A percentile compares a stretch with the other conserved stretches of the same genome.
phyloP scores from a whole-genome alignment of 1,140 invertebrate genomes.

The Bactericera cockerelli region DNA sequence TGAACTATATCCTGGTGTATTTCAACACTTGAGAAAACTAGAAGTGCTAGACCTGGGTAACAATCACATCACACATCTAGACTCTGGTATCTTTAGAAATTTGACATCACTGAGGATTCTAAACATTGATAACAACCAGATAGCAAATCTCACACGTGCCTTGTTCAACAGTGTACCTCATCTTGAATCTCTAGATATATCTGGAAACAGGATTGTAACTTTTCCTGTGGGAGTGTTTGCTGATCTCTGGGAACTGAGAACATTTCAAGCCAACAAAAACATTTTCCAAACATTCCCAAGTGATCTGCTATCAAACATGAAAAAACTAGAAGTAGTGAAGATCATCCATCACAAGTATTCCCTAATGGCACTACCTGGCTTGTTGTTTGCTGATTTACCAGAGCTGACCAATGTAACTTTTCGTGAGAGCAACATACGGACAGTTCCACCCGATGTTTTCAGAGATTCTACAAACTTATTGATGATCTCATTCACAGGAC shows the following conservation, averaged over 20 bases:
- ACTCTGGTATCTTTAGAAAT: constrained; percentile 39
- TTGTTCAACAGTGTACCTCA: constrained; percentile 39
- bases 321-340: background rate
- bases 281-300: constrained; percentile 40
- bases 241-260: constrained; percentile 37
- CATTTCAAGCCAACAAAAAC: constrained; percentile 41
- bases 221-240: constrained; percentile 38
- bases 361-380: background rate
- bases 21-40: constrained; percentile 31
- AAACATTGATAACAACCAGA: constrained; percentile 31
- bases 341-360: constrained; percentile 6
- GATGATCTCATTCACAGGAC: background rate
- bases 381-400: background rate
- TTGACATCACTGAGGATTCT: constrained; percentile 33
- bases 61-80: constrained; percentile 39
- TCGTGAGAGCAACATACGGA: background rate
- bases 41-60: constrained; percentile 42
- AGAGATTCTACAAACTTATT: background rate
- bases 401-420: constrained; percentile 4
- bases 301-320: constrained; percentile 16
- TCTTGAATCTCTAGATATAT: constrained; percentile 41
- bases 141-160: constrained; percentile 35
- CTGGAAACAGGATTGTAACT: constrained; percentile 39
- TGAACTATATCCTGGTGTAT: constrained; percentile 25
- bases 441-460: background rate